A percentile compares a stretch with the other conserved stretches of the same genome.
Evolutionary conservation across 2,113 vertebrate species (phyloP).

Genomic region (Pipa parva): DNA sequence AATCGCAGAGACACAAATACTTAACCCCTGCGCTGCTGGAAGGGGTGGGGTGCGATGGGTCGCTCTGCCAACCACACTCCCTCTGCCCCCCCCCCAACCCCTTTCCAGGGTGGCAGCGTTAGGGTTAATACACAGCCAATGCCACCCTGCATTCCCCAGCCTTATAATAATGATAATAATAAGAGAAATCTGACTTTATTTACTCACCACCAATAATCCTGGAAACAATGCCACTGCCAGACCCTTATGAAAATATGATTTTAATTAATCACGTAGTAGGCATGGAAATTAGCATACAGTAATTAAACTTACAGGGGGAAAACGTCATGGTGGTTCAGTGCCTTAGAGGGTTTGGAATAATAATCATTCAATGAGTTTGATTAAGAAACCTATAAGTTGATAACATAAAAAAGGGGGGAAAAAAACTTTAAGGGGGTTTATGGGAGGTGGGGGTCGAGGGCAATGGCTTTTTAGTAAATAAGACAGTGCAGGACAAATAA

Average conservation of each 20-base stretch:
- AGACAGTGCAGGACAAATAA: constrained; percentile 54
- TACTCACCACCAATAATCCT: constrained; percentile 76
- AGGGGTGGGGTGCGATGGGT: background rate
- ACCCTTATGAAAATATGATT: constrained; percentile 92
- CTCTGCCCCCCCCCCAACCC: background rate
- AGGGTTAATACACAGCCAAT: constrained; percentile 24
- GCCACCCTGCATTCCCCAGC: constrained; percentile 61
- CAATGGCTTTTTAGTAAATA: constrained; percentile 23
- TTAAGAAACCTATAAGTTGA: constrained; percentile 79
- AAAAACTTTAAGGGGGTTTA: background rate
- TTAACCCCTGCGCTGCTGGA: constrained; percentile 71
- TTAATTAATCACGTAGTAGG: constrained; percentile 84
- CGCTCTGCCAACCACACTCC: no score
- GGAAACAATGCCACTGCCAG: constrained; percentile 79
- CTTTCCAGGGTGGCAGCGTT: background rate
- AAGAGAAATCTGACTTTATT: constrained; percentile 83
- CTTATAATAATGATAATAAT: no score
- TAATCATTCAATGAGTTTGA: constrained; percentile 70
- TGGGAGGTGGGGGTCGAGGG: background rate
- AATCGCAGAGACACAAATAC: constrained; percentile 84
- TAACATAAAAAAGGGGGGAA: background rate
- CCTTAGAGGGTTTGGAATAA: constrained; percentile 69
- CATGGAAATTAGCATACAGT: constrained; percentile 83
- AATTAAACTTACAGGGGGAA: constrained; percentile 77
- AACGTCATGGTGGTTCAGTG: constrained; percentile 71